Evolutionary conservation across 2,797 vertebrate species (phyloP), one percentile per base, ranked within the genome.

Genomic region (Mormyrus hasselquistii): DNA sequence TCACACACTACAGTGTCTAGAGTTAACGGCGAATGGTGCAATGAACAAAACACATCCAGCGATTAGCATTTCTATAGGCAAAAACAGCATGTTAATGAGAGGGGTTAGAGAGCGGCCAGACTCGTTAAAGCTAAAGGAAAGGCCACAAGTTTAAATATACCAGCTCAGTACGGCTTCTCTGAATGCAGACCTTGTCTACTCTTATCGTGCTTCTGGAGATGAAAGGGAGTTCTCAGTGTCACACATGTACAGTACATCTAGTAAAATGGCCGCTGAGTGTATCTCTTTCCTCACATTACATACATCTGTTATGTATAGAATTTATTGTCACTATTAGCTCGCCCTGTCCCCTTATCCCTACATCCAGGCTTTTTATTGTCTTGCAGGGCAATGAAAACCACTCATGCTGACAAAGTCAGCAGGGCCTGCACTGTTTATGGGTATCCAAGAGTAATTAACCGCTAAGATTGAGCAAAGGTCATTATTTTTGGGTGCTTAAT

Each of bases 341-440:
- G 82, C 49, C n/a, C 47, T 49, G 3, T n/a, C 76, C 90, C 91
- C 92, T 87, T 88, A 83, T 92, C 91, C 92, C 88, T 91, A 91
- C 90, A 92, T 91, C 85, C 89, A 90, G 89, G 5, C 5, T 79
- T 79, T 94, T 94, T 93, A 94, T 92, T 85, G 89, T 90, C 92
- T 91, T 92, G 88, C 90, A 91, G 90, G 89, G 91, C 92, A 89
- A 94, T 95, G 91, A 94, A 95, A 94, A 88, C 89, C 92, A 94
- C 87, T 89, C 92, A 92, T 92, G 93, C 93, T 92, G 92, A 92
- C 41, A 84, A 25, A 79, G 22, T 89, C 89, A 84, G 88, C 87
- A 41, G 83, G 89, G 76, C 85, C 82, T 55, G 92, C 91, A 92
- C 89, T 84, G 89, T 94, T 95, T 94, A 95, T 92, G 29, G 91